phyloP scores from a whole-genome alignment of 2,888 invertebrate species.

The Reticulitermes lucifugus region DNA sequence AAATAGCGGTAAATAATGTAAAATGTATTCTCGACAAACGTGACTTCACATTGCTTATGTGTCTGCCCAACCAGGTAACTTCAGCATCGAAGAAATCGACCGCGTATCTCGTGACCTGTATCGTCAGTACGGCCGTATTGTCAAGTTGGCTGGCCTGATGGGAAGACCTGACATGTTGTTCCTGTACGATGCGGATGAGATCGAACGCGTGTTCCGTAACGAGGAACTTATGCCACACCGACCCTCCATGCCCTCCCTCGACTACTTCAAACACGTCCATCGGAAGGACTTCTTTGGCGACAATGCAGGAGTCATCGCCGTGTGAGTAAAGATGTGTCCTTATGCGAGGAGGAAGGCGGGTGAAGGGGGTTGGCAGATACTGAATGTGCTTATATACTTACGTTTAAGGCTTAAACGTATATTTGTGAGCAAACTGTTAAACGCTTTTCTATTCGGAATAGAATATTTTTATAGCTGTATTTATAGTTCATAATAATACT shows the following conservation, averaged over 20 bases:
- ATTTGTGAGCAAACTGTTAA: too few species aligned
- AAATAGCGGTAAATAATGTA: too few species aligned
- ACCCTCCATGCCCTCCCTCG: constrained; percentile 80
- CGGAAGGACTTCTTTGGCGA: constrained; percentile 76
- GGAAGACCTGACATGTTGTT: constrained; percentile 81
- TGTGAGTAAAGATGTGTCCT: constrained; percentile 60
- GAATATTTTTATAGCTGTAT: too few species aligned
- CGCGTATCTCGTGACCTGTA: constrained; percentile 72
- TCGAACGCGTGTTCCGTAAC: constrained; percentile 75
- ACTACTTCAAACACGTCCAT: constrained; percentile 78
- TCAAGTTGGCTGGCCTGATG: constrained; percentile 74
- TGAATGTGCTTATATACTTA: too few species aligned
- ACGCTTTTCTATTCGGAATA: too few species aligned
- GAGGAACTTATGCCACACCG: constrained; percentile 77
- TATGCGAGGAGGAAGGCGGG: background rate
- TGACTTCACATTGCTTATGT: too few species aligned
- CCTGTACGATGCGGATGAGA: constrained; percentile 77
- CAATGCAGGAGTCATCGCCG: constrained; percentile 77
- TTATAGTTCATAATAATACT: too few species aligned
- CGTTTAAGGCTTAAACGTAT: too few species aligned
- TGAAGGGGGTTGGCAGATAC: too few species aligned
- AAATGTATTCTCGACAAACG: too few species aligned
- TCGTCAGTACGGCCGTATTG: constrained; percentile 74
- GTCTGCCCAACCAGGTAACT: constrained; percentile 66
- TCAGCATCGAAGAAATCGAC: constrained; percentile 75